Percentiles rank a stretch among this genome's conserved stretches.
Conservation (phyloP, 23 tunicate genomes). For the Phallusia fumigata region DNA sequence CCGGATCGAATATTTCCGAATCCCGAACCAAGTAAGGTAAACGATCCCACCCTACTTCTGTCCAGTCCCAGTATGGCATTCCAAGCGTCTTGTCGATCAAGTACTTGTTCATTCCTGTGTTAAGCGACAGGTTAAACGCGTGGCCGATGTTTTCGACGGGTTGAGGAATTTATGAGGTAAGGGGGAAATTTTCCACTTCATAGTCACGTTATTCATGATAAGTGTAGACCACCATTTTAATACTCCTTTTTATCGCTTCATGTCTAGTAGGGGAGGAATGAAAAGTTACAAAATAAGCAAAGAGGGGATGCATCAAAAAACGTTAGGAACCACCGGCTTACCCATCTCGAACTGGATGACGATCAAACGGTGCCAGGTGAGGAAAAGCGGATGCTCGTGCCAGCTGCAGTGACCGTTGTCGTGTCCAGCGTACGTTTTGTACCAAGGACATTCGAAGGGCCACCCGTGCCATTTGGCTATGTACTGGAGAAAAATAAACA, state of each 20-base stretch:
- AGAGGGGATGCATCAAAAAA: too few species aligned
- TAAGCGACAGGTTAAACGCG: too few species aligned
- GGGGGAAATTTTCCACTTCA: too few species aligned
- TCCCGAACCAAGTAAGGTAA: conserved; percentile 28
- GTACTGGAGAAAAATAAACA: conserved; percentile 37
- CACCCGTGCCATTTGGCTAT: conserved; percentile 64
- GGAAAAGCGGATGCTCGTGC: conserved; percentile 58
- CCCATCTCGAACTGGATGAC: conserved; percentile 53
- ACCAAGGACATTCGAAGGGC: conserved; percentile 73
- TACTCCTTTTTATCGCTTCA: too few species aligned
- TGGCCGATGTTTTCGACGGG: too few species aligned
- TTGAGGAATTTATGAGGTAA: too few species aligned
- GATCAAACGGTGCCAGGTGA: conserved; percentile 63
- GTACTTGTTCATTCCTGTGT: conserved; percentile 33
- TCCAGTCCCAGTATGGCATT: conserved; percentile 79
- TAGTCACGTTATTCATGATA: too few species aligned
- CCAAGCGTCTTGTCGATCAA: conserved; percentile 57
- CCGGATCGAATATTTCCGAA: conserved; percentile 41
- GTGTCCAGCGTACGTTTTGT: conserved; percentile 15
- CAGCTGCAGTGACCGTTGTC: conserved; percentile 62
- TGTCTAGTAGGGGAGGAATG: too few species aligned
- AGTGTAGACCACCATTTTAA: too few species aligned
- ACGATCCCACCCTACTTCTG: conserved; percentile 31
- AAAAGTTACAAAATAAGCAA: too few species aligned
- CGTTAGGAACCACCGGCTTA: too few species aligned